These are phyloP conservation scores for Oryzias curvinotus DNA, from an alignment of 2,113 vertebrate species.

Conservation along the genomic window DNA sequence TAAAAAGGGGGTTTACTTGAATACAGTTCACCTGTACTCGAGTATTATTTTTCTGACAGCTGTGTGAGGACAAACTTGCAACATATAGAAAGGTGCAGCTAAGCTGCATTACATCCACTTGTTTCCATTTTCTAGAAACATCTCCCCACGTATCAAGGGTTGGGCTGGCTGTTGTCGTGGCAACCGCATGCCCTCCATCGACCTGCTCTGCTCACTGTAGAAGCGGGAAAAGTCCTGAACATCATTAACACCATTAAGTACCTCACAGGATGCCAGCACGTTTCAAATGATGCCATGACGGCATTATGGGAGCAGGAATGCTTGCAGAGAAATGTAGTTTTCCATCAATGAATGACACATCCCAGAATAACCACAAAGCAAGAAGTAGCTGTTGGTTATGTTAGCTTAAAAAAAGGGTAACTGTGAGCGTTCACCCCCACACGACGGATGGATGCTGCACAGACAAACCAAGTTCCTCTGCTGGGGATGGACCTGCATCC, in stretches of 20 bases:
- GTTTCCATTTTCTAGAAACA: slow-evolving; percentile 17
- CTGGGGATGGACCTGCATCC: too few species aligned
- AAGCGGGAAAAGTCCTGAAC: background rate
- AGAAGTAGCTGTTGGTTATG: too few species aligned
- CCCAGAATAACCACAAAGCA: too few species aligned
- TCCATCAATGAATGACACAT: too few species aligned
- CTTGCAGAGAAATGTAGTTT: too few species aligned
- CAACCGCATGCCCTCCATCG: slow-evolving; percentile 54
- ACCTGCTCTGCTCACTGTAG: slow-evolving; percentile 35
- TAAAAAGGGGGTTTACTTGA: background rate
- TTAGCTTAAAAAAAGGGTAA: too few species aligned
- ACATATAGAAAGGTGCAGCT: slow-evolving; percentile 49
- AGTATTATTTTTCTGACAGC: slow-evolving; percentile 24
- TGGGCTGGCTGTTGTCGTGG: slow-evolving; percentile 58
- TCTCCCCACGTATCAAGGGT: slow-evolving; percentile 17
- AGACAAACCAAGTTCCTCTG: too few species aligned
- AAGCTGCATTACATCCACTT: slow-evolving; percentile 42
- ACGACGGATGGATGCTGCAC: too few species aligned
- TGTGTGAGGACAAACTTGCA: slow-evolving; percentile 21
- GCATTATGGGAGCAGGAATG: too few species aligned
- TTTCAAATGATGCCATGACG: too few species aligned
- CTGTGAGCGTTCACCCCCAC: too few species aligned
- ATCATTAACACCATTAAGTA: slow-evolving; percentile 13
- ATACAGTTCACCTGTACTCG: background rate
- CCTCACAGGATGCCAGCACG: background rate